Percentiles rank a stretch among this genome's conserved stretches.
Conservation (phyloP, 1,140 invertebrate species). For the Cryptotermes secundus region DNA sequence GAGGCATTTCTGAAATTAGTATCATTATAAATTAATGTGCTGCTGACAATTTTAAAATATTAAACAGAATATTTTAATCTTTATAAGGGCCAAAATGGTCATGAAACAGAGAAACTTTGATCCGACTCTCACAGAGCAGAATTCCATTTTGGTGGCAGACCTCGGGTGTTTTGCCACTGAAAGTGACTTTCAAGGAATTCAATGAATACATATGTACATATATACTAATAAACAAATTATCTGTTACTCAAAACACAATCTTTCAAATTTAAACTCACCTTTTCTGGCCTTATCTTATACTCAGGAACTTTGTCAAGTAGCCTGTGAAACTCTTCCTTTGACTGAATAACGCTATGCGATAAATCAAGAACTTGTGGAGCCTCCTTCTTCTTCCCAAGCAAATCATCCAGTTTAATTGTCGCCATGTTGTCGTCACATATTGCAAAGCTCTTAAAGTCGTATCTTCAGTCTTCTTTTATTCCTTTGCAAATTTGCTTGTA, state of each 20-base stretch:
- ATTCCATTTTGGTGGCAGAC: no score
- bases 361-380: constrained; percentile 79
- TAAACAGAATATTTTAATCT: no score
- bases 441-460: not conserved
- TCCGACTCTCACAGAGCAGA: no score
- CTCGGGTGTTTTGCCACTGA: no score
- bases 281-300: constrained; percentile 85
- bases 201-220: no score
- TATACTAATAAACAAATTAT: not conserved
- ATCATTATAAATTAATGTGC: no score
- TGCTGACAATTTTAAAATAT: no score
- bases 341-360: constrained; percentile 70
- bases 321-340: constrained; percentile 77
- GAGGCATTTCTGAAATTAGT: no score
- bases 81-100: no score
- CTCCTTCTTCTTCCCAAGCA: constrained; percentile 79
- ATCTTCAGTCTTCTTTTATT: not conserved
- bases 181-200: not conserved
- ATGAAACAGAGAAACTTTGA: no score
- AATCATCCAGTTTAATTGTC: constrained; percentile 71
- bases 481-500: not conserved
- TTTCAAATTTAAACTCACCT: constrained; percentile 53
- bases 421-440: constrained; percentile 1
- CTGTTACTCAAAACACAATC: not conserved
- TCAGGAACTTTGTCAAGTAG: constrained; percentile 84